A percentile compares a stretch with the other conserved stretches of the same genome.
phyloP scores from a whole-genome alignment of 2,888 invertebrate genomes.

The Mamestra brassicae region DNA sequence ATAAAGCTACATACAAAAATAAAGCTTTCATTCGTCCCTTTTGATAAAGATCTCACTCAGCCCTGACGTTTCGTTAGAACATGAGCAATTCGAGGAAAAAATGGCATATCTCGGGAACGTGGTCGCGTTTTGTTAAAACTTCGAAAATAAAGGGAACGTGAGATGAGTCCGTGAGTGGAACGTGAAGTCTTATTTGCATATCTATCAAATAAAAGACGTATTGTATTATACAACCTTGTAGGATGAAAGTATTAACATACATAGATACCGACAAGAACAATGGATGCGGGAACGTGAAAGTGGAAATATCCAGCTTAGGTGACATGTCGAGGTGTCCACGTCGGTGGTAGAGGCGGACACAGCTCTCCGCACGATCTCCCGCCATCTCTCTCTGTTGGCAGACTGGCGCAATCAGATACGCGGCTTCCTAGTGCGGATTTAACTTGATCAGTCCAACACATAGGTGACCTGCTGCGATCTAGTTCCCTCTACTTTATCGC shows the following conservation, averaged over 20 bases:
- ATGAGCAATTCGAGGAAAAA: constrained; percentile 40
- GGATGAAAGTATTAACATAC: neutral
- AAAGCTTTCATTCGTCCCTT: constrained; percentile 15
- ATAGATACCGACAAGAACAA: neutral
- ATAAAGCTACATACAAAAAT: constrained; percentile 8
- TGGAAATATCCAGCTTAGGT: too few species aligned
- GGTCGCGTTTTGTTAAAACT: constrained; percentile 45
- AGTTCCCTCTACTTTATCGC: too few species aligned
- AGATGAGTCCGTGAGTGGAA: constrained; percentile 10
- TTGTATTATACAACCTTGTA: neutral
- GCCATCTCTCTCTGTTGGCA: too few species aligned
- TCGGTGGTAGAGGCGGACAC: too few species aligned
- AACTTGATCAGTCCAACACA: too few species aligned
- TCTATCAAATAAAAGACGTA: constrained; percentile 16
- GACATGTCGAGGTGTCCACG: too few species aligned
- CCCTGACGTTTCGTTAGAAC: constrained; percentile 22
- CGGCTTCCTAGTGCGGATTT: too few species aligned
- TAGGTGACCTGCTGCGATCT: too few species aligned
- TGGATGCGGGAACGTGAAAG: too few species aligned
- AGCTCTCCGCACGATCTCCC: too few species aligned
- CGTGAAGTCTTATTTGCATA: constrained; percentile 37
- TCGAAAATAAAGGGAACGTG: constrained; percentile 39
- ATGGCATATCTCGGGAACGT: constrained; percentile 40
- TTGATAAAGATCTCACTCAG: constrained; percentile 49
- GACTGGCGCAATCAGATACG: too few species aligned